These are phyloP conservation scores for Ormia ochracea DNA, from an alignment of 2,888 invertebrate species.

Conservation along the genomic window DNA sequence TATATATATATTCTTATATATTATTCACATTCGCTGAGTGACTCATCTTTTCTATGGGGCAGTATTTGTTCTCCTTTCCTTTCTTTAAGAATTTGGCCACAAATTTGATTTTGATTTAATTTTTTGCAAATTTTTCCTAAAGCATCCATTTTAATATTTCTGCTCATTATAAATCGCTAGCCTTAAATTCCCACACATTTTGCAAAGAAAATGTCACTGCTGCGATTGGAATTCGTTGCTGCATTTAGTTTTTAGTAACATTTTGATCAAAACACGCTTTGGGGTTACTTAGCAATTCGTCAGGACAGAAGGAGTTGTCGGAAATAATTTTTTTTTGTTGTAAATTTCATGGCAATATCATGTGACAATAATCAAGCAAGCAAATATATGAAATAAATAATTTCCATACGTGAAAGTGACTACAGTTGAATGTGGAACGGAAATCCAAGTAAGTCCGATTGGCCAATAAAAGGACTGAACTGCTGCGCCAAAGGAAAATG, in stretches of 20 bases:
- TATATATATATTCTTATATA: conserved; percentile 52
- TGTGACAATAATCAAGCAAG: no score
- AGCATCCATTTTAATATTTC: not conserved
- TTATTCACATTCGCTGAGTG: conserved; percentile 53
- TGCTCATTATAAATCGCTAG: not conserved
- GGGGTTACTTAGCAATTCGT: not conserved
- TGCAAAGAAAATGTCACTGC: not conserved
- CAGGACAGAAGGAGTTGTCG: not conserved
- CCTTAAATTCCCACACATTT: conserved; percentile 32
- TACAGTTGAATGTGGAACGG: no score
- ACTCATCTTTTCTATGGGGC: conserved; percentile 34
- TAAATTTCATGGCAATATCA: no score
- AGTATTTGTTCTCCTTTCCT: no score
- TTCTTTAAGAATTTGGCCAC: conserved; percentile 33
- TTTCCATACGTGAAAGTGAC: no score
- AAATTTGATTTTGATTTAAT: conserved; percentile 31
- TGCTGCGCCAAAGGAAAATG: no score
- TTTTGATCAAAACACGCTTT: conserved; percentile 13
- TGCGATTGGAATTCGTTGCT: not conserved
- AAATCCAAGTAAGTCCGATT: no score
- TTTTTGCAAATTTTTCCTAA: conserved; percentile 3
- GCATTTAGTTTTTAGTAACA: conserved; percentile 11
- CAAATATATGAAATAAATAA: no score
- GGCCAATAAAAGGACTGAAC: no score
- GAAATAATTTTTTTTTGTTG: not conserved